Conservation (phyloP, 30 jellyfish, hydroid and myxozoan genomes). For the Phacellophora camtschatica region DNA sequence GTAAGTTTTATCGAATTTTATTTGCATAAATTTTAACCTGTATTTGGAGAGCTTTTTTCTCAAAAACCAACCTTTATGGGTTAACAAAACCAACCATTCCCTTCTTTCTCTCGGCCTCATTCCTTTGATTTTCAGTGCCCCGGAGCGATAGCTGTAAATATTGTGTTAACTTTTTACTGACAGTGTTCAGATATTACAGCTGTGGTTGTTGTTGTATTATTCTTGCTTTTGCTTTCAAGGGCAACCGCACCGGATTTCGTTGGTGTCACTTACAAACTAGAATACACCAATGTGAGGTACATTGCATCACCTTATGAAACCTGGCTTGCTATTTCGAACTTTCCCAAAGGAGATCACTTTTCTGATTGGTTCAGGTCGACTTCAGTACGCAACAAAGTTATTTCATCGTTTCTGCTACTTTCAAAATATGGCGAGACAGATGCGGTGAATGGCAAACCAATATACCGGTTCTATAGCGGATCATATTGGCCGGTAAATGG, state of each 20-base stretch:
- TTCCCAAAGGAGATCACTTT: constrained; percentile 60
- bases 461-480: constrained; percentile 46
- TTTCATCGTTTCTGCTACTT: constrained; percentile 22
- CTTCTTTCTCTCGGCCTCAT: too few species aligned
- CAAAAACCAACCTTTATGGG: neutral
- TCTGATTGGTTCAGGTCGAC: constrained; percentile 82
- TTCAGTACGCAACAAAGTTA: constrained; percentile 51
- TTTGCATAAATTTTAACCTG: neutral
- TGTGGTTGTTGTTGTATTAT: neutral
- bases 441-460: constrained; percentile 52
- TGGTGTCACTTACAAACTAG: constrained; percentile 55
- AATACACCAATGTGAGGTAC: constrained; percentile 43
- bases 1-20: constrained; percentile 15
- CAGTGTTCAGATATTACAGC: too few species aligned
- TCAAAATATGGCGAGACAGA: constrained; percentile 66
- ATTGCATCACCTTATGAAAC: constrained; percentile 83
- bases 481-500: constrained; percentile 82
- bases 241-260: constrained; percentile 73
- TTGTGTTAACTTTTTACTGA: too few species aligned
- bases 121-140: neutral
- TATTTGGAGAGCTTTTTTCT: neutral
- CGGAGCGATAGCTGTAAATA: too few species aligned
- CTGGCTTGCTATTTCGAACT: constrained; percentile 76
- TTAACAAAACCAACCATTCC: too few species aligned
- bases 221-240: neutral